Evolutionary conservation across 1,140 invertebrate species (phyloP).

Genomic region (Leptoteleia sp.): DNA sequence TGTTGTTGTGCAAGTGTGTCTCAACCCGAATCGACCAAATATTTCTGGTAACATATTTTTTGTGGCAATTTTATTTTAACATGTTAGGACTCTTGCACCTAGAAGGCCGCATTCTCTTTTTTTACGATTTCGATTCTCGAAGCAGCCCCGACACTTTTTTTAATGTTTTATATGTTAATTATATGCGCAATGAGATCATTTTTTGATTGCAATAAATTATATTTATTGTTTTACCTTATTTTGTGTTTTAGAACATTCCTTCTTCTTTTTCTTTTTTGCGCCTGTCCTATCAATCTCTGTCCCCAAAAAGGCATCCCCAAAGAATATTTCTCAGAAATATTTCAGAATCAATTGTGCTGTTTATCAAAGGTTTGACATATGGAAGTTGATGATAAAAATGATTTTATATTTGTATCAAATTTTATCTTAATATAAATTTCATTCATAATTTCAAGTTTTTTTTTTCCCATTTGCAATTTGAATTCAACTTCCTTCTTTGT

Average conservation of each 20-base stretch:
- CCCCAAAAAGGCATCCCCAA: too few relatives aligned
- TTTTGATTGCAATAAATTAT: slow-evolving; percentile 32
- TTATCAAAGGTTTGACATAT: background rate
- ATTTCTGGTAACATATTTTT: slow-evolving; percentile 45
- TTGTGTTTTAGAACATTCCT: background rate
- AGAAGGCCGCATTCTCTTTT: too few relatives aligned
- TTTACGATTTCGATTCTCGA: slow-evolving; percentile 8
- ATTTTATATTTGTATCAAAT: background rate
- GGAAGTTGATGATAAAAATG: background rate
- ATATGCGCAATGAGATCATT: slow-evolving; percentile 7
- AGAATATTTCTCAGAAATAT: slow-evolving; percentile 32
- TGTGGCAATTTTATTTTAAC: slow-evolving; percentile 12
- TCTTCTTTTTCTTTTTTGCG: too few relatives aligned
- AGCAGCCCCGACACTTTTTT: slow-evolving; percentile 19
- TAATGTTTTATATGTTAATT: slow-evolving; percentile 23
- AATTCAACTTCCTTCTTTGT: too few relatives aligned
- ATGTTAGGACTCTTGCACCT: too few relatives aligned
- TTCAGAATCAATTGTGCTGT: slow-evolving; percentile 11
- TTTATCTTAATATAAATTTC: background rate
- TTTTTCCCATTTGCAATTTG: too few relatives aligned
- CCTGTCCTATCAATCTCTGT: too few relatives aligned
- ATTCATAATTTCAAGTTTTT: too few relatives aligned
- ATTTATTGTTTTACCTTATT: slow-evolving; percentile 15
- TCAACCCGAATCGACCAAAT: slow-evolving; percentile 20
- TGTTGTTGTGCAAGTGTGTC: slow-evolving; percentile 33